Percentiles rank a stretch among this genome's conserved stretches.
phyloP scores from a whole-genome alignment of 2,113 vertebrate species.

The Gallinago jamesoni region DNA sequence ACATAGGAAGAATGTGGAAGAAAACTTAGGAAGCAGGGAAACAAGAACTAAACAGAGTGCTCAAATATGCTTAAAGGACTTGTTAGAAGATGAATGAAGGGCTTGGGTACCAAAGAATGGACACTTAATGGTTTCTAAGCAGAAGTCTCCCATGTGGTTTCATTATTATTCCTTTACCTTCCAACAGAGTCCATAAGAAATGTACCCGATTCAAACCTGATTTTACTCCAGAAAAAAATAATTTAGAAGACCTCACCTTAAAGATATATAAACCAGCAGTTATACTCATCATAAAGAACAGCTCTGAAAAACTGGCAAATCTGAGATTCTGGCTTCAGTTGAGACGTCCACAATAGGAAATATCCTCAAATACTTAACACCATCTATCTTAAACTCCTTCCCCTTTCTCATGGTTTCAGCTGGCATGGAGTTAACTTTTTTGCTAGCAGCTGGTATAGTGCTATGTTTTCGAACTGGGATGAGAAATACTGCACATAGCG shows the following conservation, averaged over 20 bases:
- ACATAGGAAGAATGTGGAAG: not conserved
- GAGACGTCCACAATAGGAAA: not conserved
- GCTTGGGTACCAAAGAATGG: not conserved
- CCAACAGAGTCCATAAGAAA: not conserved
- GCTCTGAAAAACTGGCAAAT: not conserved
- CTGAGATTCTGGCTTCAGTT: not conserved
- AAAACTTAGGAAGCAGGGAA: not conserved
- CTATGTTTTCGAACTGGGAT: not conserved
- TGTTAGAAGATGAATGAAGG: not conserved
- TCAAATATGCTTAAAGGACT: not conserved
- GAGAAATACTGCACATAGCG: not conserved
- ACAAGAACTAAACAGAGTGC: not conserved
- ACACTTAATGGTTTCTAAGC: not conserved
- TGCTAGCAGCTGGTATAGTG: not conserved
- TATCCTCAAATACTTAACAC: not conserved
- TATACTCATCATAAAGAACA: not conserved
- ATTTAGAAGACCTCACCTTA: not conserved
- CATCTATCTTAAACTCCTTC: not conserved
- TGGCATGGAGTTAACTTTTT: not conserved
- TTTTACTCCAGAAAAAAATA: not conserved
- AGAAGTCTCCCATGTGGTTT: not conserved
- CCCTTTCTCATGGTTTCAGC: not conserved
- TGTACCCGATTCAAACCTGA: not conserved
- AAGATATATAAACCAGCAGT: not conserved
- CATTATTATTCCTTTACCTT: not conserved